Evolutionary conservation across 2,888 invertebrate genomes (phyloP).

Genomic region (Yponomeuta plumbellus): DNA sequence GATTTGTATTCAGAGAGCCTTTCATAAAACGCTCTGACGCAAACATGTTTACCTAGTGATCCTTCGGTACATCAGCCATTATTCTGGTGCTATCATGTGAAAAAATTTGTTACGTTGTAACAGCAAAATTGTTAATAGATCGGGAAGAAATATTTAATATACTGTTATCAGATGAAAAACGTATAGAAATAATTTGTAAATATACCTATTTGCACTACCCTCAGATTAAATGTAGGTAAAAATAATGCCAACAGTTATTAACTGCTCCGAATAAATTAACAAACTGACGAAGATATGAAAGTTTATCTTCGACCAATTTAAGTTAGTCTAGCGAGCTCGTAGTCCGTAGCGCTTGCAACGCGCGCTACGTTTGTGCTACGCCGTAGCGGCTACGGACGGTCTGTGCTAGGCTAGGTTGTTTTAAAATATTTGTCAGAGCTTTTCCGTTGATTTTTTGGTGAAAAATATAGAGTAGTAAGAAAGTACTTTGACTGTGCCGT

Average conservation of each 20-base stretch:
- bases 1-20: neutral
- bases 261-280: neutral
- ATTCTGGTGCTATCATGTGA: too few species aligned
- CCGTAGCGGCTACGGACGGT: neutral
- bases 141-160: too few species aligned
- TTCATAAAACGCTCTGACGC: conserved; percentile 26
- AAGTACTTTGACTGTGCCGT: neutral
- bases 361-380: conserved; percentile 2
- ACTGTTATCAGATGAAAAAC: too few species aligned
- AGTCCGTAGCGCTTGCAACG: conserved; percentile 9
- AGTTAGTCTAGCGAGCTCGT: conserved; percentile 10
- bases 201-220: too few species aligned
- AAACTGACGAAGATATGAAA: conserved; percentile 15
- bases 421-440: neutral
- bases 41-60: conserved; percentile 52
- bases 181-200: too few species aligned
- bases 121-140: too few species aligned
- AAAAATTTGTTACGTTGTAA: too few species aligned
- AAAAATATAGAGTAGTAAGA: neutral
- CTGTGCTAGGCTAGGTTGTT: neutral
- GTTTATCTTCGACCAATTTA: conserved; percentile 18
- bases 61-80: neutral
- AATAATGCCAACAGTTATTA: neutral
- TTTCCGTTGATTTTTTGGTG: neutral
- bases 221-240: too few species aligned